Conservation (phyloP, 64 coral and sea anemone genomes). For the Hydrozoanthus tunicans region DNA sequence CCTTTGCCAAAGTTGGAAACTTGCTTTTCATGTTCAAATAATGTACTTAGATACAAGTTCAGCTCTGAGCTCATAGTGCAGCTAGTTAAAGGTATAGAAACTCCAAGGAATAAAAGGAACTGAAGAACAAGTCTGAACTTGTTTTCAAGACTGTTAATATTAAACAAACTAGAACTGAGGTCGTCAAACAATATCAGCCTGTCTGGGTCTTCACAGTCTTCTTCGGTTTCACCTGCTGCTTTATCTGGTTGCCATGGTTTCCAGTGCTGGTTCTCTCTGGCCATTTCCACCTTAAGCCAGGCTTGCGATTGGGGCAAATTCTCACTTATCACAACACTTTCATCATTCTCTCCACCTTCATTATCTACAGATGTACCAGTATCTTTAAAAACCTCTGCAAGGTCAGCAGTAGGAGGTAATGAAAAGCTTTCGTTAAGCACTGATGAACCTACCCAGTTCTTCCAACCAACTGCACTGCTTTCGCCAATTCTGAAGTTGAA, state of each 20-base stretch:
- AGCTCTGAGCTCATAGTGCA: conserved; percentile 23
- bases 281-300: conserved; percentile 80
- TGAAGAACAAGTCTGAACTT: conserved; percentile 75
- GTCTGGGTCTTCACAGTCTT: conserved; percentile 95
- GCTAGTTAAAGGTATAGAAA: conserved; percentile 35
- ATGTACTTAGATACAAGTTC: conserved; percentile 31
- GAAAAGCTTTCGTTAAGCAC: not conserved
- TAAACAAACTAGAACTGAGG: conserved; percentile 84
- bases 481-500: conserved; percentile 86
- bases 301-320: conserved; percentile 61
- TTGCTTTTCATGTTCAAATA: conserved; percentile 50
- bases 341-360: conserved; percentile 15
- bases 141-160: conserved; percentile 52
- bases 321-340: conserved; percentile 30
- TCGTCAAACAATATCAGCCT: conserved; percentile 96
- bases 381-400: conserved; percentile 67
- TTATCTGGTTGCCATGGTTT: conserved; percentile 89
- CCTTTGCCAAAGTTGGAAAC: not conserved
- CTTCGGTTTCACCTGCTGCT: conserved; percentile 75
- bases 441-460: conserved; percentile 71
- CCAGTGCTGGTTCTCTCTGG: conserved; percentile 70
- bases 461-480: conserved; percentile 82
- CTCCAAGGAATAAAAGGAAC: conserved; percentile 82
- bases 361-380: not conserved
- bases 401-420: conserved; percentile 23